These are phyloP conservation scores for Aradus depressus DNA, from an alignment of 2,888 invertebrate genomes.

Conservation along the genomic window DNA sequence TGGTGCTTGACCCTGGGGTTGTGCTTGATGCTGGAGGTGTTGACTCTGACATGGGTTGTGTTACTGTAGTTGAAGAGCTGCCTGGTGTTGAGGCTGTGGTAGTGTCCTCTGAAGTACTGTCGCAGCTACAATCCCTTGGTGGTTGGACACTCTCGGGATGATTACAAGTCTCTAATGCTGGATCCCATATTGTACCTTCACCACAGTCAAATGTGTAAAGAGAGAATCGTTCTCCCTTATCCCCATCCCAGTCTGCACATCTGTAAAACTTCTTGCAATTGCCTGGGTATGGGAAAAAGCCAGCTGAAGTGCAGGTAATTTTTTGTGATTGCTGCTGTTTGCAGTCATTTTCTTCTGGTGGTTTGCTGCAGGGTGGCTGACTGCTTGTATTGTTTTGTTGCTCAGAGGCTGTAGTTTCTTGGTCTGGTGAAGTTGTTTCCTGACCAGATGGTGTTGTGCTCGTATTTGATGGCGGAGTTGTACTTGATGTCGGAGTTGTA, in stretches of 20 bases:
- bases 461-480: slow-evolving; percentile 22
- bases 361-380: slow-evolving; percentile 7
- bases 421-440: slow-evolving; percentile 20
- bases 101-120: slow-evolving; percentile 14
- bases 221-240: slow-evolving; percentile 44
- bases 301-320: slow-evolving; percentile 40
- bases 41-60: slow-evolving; percentile 1
- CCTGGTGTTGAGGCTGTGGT: slow-evolving; percentile 30
- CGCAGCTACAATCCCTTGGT: slow-evolving; percentile 34
- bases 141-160: slow-evolving; percentile 53
- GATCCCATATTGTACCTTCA: slow-evolving; percentile 61
- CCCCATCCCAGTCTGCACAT: slow-evolving; percentile 54
- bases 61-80: slow-evolving; percentile 22
- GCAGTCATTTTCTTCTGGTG: slow-evolving; percentile 4
- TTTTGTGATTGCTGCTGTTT: slow-evolving; percentile 10
- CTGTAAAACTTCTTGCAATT: slow-evolving; percentile 67
- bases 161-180: slow-evolving; percentile 53
- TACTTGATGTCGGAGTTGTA: slow-evolving; percentile 27
- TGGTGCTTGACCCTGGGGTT: slow-evolving; percentile 27
- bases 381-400: slow-evolving; percentile 15
- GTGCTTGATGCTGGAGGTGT: slow-evolving; percentile 19
- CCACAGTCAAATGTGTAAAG: slow-evolving; percentile 55
- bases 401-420: slow-evolving; percentile 21
- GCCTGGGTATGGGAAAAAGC: slow-evolving; percentile 55
- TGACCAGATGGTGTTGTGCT: slow-evolving; percentile 24